Base-by-base conservation (phyloP, 2,113 vertebrate species). In the Myiopsitta monachus region DNA sequence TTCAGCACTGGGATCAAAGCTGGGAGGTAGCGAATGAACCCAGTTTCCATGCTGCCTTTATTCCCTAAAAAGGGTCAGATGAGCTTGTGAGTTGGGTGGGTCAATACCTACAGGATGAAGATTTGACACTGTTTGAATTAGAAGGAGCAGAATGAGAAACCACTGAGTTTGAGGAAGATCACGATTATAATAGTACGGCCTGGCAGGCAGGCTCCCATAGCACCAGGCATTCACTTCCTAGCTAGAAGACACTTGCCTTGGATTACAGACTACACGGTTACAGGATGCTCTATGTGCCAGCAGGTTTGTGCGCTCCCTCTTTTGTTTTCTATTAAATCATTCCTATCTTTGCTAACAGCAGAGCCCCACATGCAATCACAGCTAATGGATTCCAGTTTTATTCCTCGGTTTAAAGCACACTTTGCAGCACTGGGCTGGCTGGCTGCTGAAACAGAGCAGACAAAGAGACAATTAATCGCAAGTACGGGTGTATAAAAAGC, bases 401-500 rank as follows among this genome's bases (percentile, higher is more conserved):
- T 92, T 90, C 75, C 72, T 83, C 46, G 30, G 76, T 87, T 89
- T 89, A 92, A 95, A 86, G 38, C 61, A 49, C 1, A 1, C 64
- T 74, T 77, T 0, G 5, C 82, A 91, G 2, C 72, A 41, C 74
- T 41, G 79, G 68, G 64, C 68, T 84, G 81, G 83, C 66, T 88
- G 87, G 72, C 87, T 89, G 83, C 33, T 96, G 94, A 92, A 95
- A 96, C 67, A 52, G 67, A 89, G 91, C 89, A 96, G 84, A 92
- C 76, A 91, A 88, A 90, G 87, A 91, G 83, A 95, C 80, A 92
- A 93, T 95, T 95, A 97, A 95, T 96, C 91, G 90, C 88, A 90
- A 94, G 76, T 74, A 84, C 2, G 84, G 81, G 83, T 94, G 55
- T 95, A 83, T 84, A 85, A 94, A 97, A 97, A 96, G 89, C 83